A percentile compares a stretch with the other conserved stretches of the same genome.
Conservation (phyloP, 2,888 invertebrate species). For the Eupithecia abbreviata region DNA sequence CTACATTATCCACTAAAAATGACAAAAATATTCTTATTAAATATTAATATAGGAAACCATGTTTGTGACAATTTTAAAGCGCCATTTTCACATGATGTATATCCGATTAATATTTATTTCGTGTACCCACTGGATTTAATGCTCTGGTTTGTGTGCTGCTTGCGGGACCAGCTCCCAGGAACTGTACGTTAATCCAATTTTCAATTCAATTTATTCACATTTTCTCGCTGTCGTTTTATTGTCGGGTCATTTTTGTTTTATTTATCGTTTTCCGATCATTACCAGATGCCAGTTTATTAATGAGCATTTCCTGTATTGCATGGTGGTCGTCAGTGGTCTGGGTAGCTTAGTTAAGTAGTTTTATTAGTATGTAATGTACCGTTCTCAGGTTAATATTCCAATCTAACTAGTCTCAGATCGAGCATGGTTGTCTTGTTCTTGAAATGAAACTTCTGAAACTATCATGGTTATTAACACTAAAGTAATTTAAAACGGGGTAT, state of each 20-base stretch:
- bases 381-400: conserved; percentile 8
- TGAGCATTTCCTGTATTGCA: conserved; percentile 42
- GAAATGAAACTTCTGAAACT: too few species aligned
- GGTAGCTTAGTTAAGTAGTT: conserved; percentile 40
- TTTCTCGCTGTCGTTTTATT: conserved; percentile 44
- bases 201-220: conserved; percentile 51
- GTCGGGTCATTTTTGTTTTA: conserved; percentile 42
- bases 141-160: conserved; percentile 66
- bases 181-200: conserved; percentile 69
- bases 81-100: conserved; percentile 46
- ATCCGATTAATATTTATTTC: conserved; percentile 54
- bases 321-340: conserved; percentile 33
- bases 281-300: conserved; percentile 48
- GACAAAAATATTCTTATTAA: conserved; percentile 47
- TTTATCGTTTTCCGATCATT: conserved; percentile 42
- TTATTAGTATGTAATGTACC: conserved; percentile 39
- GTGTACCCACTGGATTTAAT: conserved; percentile 58
- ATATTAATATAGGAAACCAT: conserved; percentile 43
- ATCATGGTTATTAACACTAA: too few species aligned
- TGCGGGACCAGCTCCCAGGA: conserved; percentile 73
- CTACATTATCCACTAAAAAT: conserved; percentile 31
- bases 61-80: conserved; percentile 40
- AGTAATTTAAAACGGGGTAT: too few species aligned
- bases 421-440: conserved; percentile 30
- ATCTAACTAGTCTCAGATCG: conserved; percentile 14